phyloP scores from a whole-genome alignment of 2,797 vertebrate genomes.

The Enteromius viviparus region DNA sequence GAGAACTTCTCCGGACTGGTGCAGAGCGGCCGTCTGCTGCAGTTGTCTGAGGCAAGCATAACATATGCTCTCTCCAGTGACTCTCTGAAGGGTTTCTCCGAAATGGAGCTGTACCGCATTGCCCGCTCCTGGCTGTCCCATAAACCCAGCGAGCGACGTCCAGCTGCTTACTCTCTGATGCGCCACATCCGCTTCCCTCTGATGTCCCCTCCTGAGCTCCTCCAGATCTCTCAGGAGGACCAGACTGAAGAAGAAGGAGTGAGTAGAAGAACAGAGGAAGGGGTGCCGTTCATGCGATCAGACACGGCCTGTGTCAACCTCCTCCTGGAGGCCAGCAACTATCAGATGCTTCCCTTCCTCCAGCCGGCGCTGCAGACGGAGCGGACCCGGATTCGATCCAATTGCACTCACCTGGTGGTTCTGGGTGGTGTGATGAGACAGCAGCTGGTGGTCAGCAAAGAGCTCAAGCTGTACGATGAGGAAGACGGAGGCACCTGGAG shows the following conservation, averaged over 20 bases:
- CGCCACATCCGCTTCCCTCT: conserved; percentile 81
- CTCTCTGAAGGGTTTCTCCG: conserved; percentile 74
- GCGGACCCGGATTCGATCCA: conserved; percentile 79
- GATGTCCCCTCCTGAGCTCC: conserved; percentile 79
- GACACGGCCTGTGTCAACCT: conserved; percentile 80
- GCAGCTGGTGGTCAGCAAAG: conserved; percentile 82
- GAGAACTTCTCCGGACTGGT: conserved; percentile 75
- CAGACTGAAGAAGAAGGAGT: conserved; percentile 53
- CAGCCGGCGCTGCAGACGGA: conserved; percentile 81
- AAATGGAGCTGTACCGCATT: conserved; percentile 80
- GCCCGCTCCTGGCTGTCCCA: conserved; percentile 77
- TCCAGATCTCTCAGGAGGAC: conserved; percentile 82
- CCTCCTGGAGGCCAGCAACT: conserved; percentile 84
- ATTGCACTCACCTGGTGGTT: conserved; percentile 76
- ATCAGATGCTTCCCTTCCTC: conserved; percentile 86
- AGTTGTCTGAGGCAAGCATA: conserved; percentile 75
- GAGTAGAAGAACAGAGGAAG: conserved; percentile 5
- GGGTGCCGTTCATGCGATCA: conserved; percentile 72
- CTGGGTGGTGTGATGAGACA: conserved; percentile 84
- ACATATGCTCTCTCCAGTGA: conserved; percentile 75
- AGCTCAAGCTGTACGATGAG: conserved; percentile 79
- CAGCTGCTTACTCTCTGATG: conserved; percentile 73
- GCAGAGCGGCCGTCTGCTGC: conserved; percentile 68
- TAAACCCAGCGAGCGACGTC: conserved; percentile 57
- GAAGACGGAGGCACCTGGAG: conserved; percentile 70